Base-by-base conservation (phyloP, 1,140 invertebrate genomes). In the Drosophila ercepeae region DNA sequence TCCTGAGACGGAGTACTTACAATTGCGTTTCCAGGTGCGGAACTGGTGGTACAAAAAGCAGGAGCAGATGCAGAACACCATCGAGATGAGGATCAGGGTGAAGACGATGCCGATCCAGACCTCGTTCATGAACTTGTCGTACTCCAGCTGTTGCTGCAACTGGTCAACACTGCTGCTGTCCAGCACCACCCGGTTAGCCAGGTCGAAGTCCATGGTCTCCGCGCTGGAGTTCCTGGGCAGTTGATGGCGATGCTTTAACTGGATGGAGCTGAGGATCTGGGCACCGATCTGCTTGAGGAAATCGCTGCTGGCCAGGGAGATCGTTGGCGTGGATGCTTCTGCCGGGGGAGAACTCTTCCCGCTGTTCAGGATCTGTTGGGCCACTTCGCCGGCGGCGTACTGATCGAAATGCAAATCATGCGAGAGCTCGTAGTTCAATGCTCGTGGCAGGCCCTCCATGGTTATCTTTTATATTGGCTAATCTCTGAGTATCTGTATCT, bases 121-220 rank as follows among this genome's bases (percentile, higher is more conserved):
- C 45, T 91, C 90, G 77, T 91, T 91, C 86, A 91, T 91, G 57
- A 91, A 91, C 45, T 90, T 89, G 54, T 91, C 90, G 51, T 91
- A 90, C 46, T 91, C 90, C 50, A 90, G 21, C 59, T 91, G 90
- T 51, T 89, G 78, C 52, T 91, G 89, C 50, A 90, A 16, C 32
- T 91, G 83, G 50, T 91, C 75, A 32, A 89, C 78, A 25, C 74
- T 82, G 58, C 70, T 68, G 48, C 89, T 89, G 50, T 90, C 89
- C 25, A 91, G 64, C 11, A 89, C 51, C 11, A 91, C 72, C 41
- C 72, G 86, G 52, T 91, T 84, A 48, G 70, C 48, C 14, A 89
- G 63, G 13, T 89, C 71, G 19, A 82, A 72, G 6, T 90, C 86
- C 78, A 90, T 89, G n/a, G 27, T 49, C 14, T 60, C 23, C 16